Conservation (phyloP, 1,140 invertebrate species). For the Leptopilina boulardi region DNA sequence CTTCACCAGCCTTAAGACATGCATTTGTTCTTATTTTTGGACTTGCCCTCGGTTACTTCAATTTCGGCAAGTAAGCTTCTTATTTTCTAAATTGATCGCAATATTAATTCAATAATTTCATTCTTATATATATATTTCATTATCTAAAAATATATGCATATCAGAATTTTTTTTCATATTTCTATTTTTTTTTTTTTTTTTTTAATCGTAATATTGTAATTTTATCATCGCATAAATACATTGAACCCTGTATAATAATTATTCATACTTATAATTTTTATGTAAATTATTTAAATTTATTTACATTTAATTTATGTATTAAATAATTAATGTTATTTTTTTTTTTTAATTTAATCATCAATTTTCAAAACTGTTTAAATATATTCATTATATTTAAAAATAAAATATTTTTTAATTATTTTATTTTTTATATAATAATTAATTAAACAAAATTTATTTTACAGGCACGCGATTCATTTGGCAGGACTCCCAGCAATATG, state of each 20-base stretch:
- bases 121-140: not conserved
- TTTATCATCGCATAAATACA: no score
- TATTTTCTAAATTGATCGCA: constrained; percentile 19
- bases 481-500: constrained; percentile 84
- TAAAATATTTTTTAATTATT: constrained; percentile 45
- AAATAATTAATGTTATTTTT: no score
- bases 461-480: constrained; percentile 87
- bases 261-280: no score
- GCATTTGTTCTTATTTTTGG: constrained; percentile 85
- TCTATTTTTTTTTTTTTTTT: no score
- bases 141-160: not conserved
- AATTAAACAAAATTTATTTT: constrained; percentile 59
- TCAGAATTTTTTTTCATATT: no score
- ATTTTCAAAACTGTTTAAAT: no score
- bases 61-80: constrained; percentile 87
- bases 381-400: no score
- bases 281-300: no score
- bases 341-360: no score
- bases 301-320: no score
- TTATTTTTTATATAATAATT: constrained; percentile 44
- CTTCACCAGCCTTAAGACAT: constrained; percentile 83
- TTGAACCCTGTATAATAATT: no score
- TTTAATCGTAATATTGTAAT: no score
- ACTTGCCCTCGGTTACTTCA: constrained; percentile 88
- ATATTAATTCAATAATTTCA: constrained; percentile 4